Evolutionary conservation across 2,113 vertebrate species (phyloP).

Genomic region (Stictonetta naevosa): DNA sequence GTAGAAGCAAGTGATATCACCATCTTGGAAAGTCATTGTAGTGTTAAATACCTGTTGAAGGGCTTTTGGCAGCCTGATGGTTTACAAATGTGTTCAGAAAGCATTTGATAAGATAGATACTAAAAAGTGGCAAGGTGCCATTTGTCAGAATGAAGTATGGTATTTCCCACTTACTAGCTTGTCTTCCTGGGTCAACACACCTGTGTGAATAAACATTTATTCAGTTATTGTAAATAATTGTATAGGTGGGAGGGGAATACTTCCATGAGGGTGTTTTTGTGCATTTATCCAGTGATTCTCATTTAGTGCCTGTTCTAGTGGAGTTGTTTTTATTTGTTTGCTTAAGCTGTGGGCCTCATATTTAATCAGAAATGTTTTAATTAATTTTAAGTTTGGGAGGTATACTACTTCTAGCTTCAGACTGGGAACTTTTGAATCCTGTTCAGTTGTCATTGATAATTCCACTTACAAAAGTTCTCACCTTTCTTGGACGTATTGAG

Average conservation of each 20-base stretch:
- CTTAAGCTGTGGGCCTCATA: neutral
- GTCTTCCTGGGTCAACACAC: neutral
- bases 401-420: neutral
- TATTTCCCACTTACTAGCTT: neutral
- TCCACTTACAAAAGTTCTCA: neutral
- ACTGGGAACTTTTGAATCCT: neutral
- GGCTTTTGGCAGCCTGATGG: neutral
- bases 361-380: neutral
- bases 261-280: neutral
- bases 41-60: constrained; percentile 42
- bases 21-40: neutral
- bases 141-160: neutral
- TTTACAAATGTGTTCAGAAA: constrained; percentile 5
- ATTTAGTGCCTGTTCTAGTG: neutral
- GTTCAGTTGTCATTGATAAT: neutral
- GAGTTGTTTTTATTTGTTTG: neutral
- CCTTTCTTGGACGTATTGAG: neutral
- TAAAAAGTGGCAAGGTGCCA: neutral
- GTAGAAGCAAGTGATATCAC: neutral
- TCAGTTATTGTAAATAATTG: neutral
- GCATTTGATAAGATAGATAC: constrained; percentile 8
- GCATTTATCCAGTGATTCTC: neutral
- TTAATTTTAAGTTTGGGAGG: neutral
- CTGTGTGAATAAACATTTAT: neutral
- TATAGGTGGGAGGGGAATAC: neutral